Conservation (phyloP, 2,888 invertebrate genomes). For the Clusia tigrina region DNA sequence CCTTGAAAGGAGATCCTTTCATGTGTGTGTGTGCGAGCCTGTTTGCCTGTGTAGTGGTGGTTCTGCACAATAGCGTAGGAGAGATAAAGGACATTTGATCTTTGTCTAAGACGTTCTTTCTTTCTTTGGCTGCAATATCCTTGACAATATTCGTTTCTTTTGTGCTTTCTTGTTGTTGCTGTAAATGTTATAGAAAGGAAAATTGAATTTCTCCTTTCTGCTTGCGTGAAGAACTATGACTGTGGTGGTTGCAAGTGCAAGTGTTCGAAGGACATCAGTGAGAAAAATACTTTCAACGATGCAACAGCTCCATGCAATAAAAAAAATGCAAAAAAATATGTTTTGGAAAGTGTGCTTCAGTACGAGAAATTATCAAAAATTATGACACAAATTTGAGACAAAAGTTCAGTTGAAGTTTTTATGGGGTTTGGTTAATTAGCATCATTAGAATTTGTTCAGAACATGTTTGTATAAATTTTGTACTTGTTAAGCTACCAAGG, state of each 20-base stretch:
- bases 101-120: constrained; percentile 10
- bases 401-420: too few relatives aligned
- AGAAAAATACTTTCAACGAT: not conserved
- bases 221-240: not conserved
- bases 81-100: constrained; percentile 28
- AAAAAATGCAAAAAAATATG: not conserved
- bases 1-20: too few relatives aligned
- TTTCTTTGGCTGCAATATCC: constrained; percentile 1
- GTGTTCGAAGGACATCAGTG: not conserved
- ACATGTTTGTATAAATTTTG: too few relatives aligned
- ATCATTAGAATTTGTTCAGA: too few relatives aligned
- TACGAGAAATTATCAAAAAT: too few relatives aligned
- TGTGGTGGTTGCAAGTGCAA: constrained; percentile 21
- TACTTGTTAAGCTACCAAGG: too few relatives aligned
- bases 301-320: not conserved
- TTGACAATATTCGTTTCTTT: not conserved
- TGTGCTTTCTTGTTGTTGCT: constrained; percentile 9
- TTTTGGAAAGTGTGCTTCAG: too few relatives aligned
- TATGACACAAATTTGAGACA: too few relatives aligned
- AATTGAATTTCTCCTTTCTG: constrained; percentile 4
- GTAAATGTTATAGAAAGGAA: constrained; percentile 2
- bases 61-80: constrained; percentile 4
- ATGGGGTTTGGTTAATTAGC: too few relatives aligned
- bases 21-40: too few relatives aligned
- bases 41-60: constrained; percentile 12